phyloP scores from a whole-genome alignment of 2,113 vertebrate species.

The Dasyurus viverrinus region DNA sequence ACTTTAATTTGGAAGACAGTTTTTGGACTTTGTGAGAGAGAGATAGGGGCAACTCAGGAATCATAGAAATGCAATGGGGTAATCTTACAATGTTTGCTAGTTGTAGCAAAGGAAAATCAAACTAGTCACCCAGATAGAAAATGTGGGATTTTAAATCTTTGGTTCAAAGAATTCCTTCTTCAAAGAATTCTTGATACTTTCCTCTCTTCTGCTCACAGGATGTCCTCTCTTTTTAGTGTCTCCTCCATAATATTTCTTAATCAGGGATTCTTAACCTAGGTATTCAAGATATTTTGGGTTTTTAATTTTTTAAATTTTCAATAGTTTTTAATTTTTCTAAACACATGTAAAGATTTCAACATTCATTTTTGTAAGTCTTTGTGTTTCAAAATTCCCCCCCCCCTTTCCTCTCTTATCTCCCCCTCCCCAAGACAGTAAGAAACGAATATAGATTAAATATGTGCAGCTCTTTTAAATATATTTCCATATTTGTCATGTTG shows the following conservation, averaged over 20 bases:
- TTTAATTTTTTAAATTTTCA: neutral
- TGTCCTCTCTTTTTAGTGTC: neutral
- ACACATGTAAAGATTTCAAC: too few relatives aligned
- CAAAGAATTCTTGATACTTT: neutral
- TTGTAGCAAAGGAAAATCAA: neutral
- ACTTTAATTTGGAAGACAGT: neutral
- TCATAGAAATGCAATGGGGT: neutral
- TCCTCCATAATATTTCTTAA: neutral
- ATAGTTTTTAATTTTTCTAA: too few relatives aligned
- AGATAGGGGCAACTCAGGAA: neutral
- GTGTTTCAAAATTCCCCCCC: too few relatives aligned
- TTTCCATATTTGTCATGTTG: too few relatives aligned
- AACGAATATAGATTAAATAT: too few relatives aligned
- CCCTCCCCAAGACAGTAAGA: too few relatives aligned
- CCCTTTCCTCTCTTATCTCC: too few relatives aligned
- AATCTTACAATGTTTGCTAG: neutral
- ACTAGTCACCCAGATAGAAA: neutral
- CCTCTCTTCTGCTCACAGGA: neutral
- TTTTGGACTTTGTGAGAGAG: neutral
- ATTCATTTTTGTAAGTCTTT: too few relatives aligned
- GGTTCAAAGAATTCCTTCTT: neutral
- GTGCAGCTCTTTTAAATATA: too few relatives aligned
- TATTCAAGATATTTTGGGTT: neutral
- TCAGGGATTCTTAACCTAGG: neutral
- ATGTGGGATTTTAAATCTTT: neutral